Conservation (phyloP, 2,113 vertebrate genomes). For the Macrotis lagotis region DNA sequence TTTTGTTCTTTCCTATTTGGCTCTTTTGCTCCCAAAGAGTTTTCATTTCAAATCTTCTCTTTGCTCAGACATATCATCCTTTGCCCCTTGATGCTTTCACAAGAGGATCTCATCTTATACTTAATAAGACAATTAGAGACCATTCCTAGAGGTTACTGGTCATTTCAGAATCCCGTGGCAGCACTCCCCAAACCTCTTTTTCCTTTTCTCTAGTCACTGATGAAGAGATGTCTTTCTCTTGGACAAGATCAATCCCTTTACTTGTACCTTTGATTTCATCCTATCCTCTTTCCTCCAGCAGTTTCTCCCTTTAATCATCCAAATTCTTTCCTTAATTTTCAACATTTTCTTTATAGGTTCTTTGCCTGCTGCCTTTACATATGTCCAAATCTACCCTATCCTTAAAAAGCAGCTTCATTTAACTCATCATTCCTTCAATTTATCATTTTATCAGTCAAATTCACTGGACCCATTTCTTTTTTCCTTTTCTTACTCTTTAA, state of each 20-base stretch:
- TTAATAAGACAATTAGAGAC: neutral
- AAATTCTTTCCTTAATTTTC: neutral
- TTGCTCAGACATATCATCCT: too few species aligned
- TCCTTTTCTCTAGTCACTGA: neutral
- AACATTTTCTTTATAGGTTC: neutral
- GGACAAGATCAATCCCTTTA: neutral
- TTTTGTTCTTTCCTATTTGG: neutral
- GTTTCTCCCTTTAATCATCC: neutral
- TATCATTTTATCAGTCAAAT: neutral
- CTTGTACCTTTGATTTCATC: neutral
- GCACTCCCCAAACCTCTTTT: neutral
- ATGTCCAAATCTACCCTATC: neutral
- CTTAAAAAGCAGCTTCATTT: neutral
- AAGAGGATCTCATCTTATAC: neutral
- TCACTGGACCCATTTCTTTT: neutral
- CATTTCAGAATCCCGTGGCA: neutral
- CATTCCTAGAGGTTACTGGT: neutral
- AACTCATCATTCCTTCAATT: neutral
- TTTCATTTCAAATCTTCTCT: too few species aligned
- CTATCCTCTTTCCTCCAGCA: neutral
- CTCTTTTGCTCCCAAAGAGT: neutral
- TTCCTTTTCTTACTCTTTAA: neutral
- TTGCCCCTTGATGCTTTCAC: neutral
- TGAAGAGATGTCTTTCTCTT: neutral
- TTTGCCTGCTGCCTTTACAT: neutral